Evolutionary conservation across 2,113 vertebrate genomes (phyloP).

Genomic region (Ondatra zibethicus): DNA sequence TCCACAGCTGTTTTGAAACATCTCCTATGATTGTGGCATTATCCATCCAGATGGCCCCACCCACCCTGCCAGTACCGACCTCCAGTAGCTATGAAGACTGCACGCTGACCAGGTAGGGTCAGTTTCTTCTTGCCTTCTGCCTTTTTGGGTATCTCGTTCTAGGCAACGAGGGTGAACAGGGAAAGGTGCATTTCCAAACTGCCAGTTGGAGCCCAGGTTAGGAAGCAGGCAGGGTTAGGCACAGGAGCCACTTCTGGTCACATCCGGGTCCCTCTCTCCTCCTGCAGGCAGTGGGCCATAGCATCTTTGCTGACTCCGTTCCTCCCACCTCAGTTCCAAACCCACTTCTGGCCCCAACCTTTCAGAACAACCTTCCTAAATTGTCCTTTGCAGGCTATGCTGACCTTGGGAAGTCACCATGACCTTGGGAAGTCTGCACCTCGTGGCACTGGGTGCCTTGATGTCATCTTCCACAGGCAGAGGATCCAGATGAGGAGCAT

Average conservation of each 20-base stretch:
- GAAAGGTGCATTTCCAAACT: not conserved
- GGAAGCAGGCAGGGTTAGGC: not conserved
- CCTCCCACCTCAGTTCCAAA: not conserved
- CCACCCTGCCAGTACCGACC: too few species aligned
- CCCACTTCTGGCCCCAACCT: not conserved
- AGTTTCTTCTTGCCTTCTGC: not conserved
- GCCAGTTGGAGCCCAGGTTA: not conserved
- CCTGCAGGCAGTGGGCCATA: not conserved
- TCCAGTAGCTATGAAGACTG: not conserved
- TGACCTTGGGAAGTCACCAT: not conserved
- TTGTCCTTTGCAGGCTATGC: not conserved
- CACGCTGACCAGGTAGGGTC: not conserved
- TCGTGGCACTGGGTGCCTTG: not conserved
- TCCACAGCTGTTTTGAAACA: not conserved
- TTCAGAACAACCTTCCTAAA: not conserved
- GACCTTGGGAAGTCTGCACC: not conserved
- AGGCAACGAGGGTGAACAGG: not conserved
- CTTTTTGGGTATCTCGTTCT: not conserved
- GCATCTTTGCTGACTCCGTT: not conserved
- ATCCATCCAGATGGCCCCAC: not conserved
- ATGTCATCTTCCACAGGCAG: not conserved
- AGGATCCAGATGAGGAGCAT: not conserved
- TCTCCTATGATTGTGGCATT: fast-evolving
- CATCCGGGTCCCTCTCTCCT: not conserved
- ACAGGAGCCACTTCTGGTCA: not conserved